Base-by-base conservation (phyloP, 2,888 invertebrate species). In the Drosophila gaucha region DNA sequence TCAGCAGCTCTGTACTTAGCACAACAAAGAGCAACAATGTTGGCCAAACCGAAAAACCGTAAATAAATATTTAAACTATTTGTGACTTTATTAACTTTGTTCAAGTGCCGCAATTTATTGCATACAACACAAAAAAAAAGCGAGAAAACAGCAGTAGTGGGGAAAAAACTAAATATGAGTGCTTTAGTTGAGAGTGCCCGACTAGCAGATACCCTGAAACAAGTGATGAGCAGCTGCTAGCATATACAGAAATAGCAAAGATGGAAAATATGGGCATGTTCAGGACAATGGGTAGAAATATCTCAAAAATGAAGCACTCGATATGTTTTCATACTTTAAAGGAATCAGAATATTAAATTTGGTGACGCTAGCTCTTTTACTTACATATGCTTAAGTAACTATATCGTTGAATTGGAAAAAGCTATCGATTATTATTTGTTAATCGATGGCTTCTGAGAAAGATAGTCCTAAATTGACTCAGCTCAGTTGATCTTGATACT, bases 21-120 rank as follows among this genome's bases (percentile, higher is more conserved):
- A 55, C 31, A 68, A 59, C 52, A 63, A 76, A 73, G 49, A 54
- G 66, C 60, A 51, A 79, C 64, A 75, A 75, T 87, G 86, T 82
- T 75, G 66, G 66, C 66, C 60, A 75, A 79, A 55, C 82, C 83
- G 75, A 85, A 87, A 84, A 82, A 78, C 64, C 75, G 87, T 74
- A 77, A 80, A 83, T 88, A 88, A 86, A 88, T 88, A 83, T 83
- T 83, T 83, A 64, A 88, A 86, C 88, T 83, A 83, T 88, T 83
- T 86, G 88, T 74, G 88, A 88, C 88, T 83, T 80, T 83, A 83
- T 83, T 83, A 83, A 83, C 83, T 83, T 86, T 83, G 78, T 86
- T 74, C 80, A 88, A 88, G 83, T 83, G 86, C 78, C 86, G 80
- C 75, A 79, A 78, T 82, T 87, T 87, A 87, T 82, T 83, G 77